Evolutionary conservation across 2,888 invertebrate genomes (phyloP), one percentile per base, ranked within the genome.

Genomic region (Orthonevra nobilis): DNA sequence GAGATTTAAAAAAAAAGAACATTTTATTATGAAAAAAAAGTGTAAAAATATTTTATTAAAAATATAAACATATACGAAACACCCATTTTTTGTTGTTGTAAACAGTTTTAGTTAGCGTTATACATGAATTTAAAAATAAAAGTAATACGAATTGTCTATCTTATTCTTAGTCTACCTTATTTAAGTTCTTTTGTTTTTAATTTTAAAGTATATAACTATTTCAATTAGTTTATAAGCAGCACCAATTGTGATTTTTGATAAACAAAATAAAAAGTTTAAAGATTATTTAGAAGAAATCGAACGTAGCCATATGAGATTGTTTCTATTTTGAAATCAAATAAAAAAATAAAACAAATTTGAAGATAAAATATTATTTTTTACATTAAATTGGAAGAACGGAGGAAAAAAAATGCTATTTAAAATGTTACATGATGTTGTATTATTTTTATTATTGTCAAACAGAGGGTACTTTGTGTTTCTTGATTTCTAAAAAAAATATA

Each of bases 221-320:
- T 54, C 44, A 63, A 64, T 61, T 81, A 81, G 73, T 73, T 81
- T 70, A 30, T 82, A 82, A 82, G 81, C 77, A 82, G 81, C 82
- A 82, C 81, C 82, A 77, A 82, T 82, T 82, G 82, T 82, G 82
- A 82, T 82, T 82, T 81, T 69, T 73, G 75, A 81, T 72, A 77
- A 81, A 81, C 81, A 81, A 81, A 74, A 50, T 28, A 69, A 81
- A 68, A 72, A 3, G 23, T 50, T 50, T 44, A 14, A 40, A 7
- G n/a, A 15, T 10, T 10, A 12, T 20, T n/a, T 10, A 60, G 12
- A 42, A 32, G 9, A 32, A 30, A 15, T 15, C 32, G 48, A 40
- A 30, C 14, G 60, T 61, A 73, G 72, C 79, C 79, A 79, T 77
- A 72, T 72, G 54, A 77, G 56, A 60, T 60, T 69, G 48, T 50